Base-by-base conservation (phyloP, 2,797 vertebrate species). In the Zenarchopterus dispar region DNA sequence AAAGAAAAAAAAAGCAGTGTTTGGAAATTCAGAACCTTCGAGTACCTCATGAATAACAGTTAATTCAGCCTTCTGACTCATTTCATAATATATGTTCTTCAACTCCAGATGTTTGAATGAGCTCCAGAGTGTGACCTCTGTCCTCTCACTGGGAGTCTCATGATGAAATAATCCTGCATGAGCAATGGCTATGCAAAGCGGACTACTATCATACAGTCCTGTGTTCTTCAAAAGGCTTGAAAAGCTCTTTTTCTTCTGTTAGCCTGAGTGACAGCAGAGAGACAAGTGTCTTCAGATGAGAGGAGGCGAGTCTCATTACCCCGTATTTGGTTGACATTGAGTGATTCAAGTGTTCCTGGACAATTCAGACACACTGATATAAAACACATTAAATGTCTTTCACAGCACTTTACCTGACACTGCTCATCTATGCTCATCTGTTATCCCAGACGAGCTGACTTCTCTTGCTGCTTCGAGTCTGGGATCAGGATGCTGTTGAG, bases 351-450 rank as follows among this genome's bases (percentile, higher is more conserved):
- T 91, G 88, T 93, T 93, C 91, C 90, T 57, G 90, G 88, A 88
- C 91, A 91, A 91, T 92, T 91, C 91, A 93, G 91, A 92, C 91
- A 92, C 87, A 86, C 91, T 91, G 93, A 92, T 92, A 93, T 93
- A 93, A 93, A 93, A 93, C 91, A 93, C 93, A 92, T 93, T 93
- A 93, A 92, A 92, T 74, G 90, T 90, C 91, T 93, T 88, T 92
- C 89, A 88, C 90, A 87, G 91, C 91, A 90, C 90, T 93, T 92
- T 92, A 92, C 92, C 91, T 92, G 93, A 93, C 92, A 93, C 85
- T 89, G 91, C 84, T 92, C 91, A 92, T 93, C 90, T 91, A 44
- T 56, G 69, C 88, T 90, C 91, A 91, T 92, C 90, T 86, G 84
- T 91, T 92, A 90, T 91, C 86, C 87, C 78, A 52, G 77, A 88